Conservation (phyloP, 2,888 invertebrate genomes). For the Euclidia mi region DNA sequence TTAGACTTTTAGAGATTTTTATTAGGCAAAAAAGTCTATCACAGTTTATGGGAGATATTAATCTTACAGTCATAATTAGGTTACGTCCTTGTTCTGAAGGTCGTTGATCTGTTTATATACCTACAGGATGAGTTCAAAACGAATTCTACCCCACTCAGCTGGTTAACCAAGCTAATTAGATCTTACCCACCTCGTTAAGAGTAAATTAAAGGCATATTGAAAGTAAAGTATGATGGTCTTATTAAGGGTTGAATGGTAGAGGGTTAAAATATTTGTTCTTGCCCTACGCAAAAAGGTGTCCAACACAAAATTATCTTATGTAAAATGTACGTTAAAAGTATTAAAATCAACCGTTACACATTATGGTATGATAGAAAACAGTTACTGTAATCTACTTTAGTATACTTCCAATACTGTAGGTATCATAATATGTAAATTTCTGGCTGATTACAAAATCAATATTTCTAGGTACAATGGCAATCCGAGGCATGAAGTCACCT, state of each 20-base stretch:
- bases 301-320: too few species aligned
- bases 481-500: too few species aligned
- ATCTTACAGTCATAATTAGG: slow-evolving; percentile 43
- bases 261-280: background rate
- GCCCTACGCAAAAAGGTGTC: too few species aligned
- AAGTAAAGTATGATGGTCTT: slow-evolving; percentile 14
- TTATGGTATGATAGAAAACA: too few species aligned
- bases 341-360: too few species aligned
- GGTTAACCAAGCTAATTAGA: slow-evolving; percentile 49
- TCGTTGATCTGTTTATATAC: slow-evolving; percentile 34
- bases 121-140: slow-evolving; percentile 36
- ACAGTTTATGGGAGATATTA: slow-evolving; percentile 48
- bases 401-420: too few species aligned
- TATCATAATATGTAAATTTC: too few species aligned
- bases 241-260: slow-evolving; percentile 7
- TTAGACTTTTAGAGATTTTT: slow-evolving; percentile 32
- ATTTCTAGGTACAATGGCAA: too few species aligned
- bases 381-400: too few species aligned
- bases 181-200: slow-evolving; percentile 32
- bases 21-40: slow-evolving; percentile 30
- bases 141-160: slow-evolving; percentile 24
- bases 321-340: too few species aligned
- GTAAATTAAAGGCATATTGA: slow-evolving; percentile 29
- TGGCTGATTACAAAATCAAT: too few species aligned
- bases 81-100: slow-evolving; percentile 32